These are phyloP conservation scores for Thysanoteuthis rhombus DNA, from an alignment of 2,888 invertebrate species.

Conservation along the genomic window DNA sequence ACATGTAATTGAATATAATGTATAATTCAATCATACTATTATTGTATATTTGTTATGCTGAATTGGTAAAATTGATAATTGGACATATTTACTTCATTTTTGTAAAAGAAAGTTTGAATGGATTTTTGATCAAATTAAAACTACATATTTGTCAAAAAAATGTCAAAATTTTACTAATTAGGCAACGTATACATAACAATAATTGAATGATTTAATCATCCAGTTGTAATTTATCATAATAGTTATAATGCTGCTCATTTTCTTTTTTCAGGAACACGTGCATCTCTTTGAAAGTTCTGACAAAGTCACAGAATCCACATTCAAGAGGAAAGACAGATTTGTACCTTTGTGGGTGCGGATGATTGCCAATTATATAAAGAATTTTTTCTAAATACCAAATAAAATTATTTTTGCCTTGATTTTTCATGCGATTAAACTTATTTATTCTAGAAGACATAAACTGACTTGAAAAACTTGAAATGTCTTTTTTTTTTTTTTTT, in stretches of 20 bases:
- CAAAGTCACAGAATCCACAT: conserved; percentile 68
- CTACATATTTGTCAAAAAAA: no score
- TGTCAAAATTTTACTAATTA: no score
- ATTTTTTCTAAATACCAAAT: conserved; percentile 68
- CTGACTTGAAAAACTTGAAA: background rate
- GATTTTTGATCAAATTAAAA: no score
- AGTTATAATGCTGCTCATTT: conserved; percentile 23
- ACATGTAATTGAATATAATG: no score
- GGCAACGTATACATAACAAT: no score
- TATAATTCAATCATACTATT: no score
- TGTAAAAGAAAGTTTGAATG: no score
- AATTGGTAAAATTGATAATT: no score
- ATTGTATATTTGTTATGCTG: no score
- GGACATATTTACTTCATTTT: no score
- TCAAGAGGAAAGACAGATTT: conserved; percentile 75
- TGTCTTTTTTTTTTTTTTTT: background rate
- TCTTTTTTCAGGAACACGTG: conserved; percentile 75
- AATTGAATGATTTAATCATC: no score
- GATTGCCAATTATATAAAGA: conserved; percentile 80
- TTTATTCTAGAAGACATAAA: conserved; percentile 21
- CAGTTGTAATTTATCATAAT: background rate
- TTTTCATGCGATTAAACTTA: background rate
- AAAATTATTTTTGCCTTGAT: conserved; percentile 12
- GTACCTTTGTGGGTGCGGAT: conserved; percentile 84
- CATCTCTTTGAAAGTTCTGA: conserved; percentile 74